Evolutionary conservation across 2,888 invertebrate species (phyloP), one percentile per base, ranked within the genome.

Genomic region (Plagodis pulveraria): DNA sequence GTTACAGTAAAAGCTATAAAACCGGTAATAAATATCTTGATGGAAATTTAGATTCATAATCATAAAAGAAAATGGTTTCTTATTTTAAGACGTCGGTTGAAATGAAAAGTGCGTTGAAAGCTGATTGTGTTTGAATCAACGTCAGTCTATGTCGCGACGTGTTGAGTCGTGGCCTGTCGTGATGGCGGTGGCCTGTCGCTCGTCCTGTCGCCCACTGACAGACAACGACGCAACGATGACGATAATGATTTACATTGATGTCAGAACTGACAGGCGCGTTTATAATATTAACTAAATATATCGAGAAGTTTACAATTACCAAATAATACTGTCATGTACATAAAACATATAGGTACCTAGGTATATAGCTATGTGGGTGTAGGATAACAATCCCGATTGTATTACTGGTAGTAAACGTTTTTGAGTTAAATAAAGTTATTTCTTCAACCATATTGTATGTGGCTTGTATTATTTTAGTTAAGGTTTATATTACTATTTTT

Each of bases 1-100:
- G 77, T 80, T 80, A 77, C 79, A 78, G 74, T 78, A 74, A 70
- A 80, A 81, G 78, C 81, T 72, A 79, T 81, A 78, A 80, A 76
- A 75, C 33, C 66, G 66, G 70, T 71, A 70, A 81, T 87, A 84
- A 86, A 87, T 83, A 83, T 82, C 69, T 71, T 67, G 75, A 80
- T 78, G 74, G 80, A 73, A 73, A 71, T 79, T 75, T 70, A 65
- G 76, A 80, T 80, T 78, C 76, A 76, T 79, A 76, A 75, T 78
- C 71, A 73, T 81, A 75, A 81, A 84, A 78, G 58, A 76, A 76
- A 79, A 81, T 80, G 73, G 54, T 54, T 60, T 63, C 66, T 65
- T 70, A 63, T 74, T 70, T 70, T 58, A 49, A 58, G 56, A 67
- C 45, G 53, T 45, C 53, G 66, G 59, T 65, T 51, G 35, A 45